A percentile compares a stretch with the other conserved stretches of the same genome.
These are phyloP conservation scores for Crocallis elinguaria DNA, from an alignment of 2,888 invertebrate species.

Conservation along the genomic window DNA sequence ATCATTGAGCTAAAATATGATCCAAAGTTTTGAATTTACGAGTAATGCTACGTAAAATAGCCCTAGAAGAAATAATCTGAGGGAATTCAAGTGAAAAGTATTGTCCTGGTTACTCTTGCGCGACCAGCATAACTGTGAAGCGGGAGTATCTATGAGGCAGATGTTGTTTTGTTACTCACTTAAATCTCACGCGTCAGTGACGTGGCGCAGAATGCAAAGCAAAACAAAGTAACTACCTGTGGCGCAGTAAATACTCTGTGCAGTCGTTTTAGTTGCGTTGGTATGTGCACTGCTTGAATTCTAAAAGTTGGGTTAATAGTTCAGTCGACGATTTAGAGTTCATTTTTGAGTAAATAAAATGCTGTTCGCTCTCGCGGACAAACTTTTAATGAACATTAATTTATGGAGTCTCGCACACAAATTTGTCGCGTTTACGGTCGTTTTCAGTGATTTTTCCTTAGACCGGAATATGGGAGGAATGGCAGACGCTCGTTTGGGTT, in stretches of 20 bases:
- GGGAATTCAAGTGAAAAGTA: constrained; percentile 58
- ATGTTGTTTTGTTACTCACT: not conserved
- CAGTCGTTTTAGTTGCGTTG: not conserved
- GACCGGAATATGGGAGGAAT: constrained; percentile 58
- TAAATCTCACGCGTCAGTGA: not conserved
- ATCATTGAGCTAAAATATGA: constrained; percentile 35
- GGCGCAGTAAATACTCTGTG: not conserved
- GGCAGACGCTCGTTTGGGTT: constrained; percentile 48
- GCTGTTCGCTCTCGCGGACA: constrained; percentile 42
- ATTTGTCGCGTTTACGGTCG: constrained; percentile 74
- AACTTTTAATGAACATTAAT: constrained; percentile 77
- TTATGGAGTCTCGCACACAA: constrained; percentile 63
- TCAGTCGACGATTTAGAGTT: constrained; percentile 51
- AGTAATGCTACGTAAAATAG: constrained; percentile 49
- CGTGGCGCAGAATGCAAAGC: too few relatives aligned
- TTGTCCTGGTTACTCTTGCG: not conserved
- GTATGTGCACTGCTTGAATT: constrained; percentile 7
- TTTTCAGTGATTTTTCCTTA: constrained; percentile 58
- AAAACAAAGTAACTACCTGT: too few relatives aligned
- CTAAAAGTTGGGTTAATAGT: constrained; percentile 50
- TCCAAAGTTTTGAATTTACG: constrained; percentile 11
- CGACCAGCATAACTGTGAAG: not conserved
- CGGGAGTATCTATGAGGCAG: not conserved
- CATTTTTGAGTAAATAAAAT: constrained; percentile 60
- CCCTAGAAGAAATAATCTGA: constrained; percentile 58